These are phyloP conservation scores for Lasioglossum figueresi DNA, from an alignment of 2,888 invertebrate genomes.

Conservation along the genomic window DNA sequence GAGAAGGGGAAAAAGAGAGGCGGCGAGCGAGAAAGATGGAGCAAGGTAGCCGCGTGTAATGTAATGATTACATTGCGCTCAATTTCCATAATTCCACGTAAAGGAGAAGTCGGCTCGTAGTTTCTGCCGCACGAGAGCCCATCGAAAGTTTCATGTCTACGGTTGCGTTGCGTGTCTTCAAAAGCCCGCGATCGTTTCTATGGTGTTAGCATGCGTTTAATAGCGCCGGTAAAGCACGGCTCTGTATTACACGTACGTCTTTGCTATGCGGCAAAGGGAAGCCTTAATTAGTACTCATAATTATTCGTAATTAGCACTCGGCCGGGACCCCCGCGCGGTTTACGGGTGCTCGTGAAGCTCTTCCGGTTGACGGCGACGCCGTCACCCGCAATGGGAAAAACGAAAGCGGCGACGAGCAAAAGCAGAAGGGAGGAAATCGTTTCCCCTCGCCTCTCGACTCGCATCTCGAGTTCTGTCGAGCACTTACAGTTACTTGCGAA, in stretches of 20 bases:
- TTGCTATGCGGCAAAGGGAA: slow-evolving; percentile 60
- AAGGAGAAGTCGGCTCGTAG: slow-evolving; percentile 20
- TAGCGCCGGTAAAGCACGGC: slow-evolving; percentile 51
- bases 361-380: slow-evolving; percentile 44
- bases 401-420: slow-evolving; percentile 6
- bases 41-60: slow-evolving; percentile 11
- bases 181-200: slow-evolving; percentile 62
- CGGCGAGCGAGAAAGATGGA: not conserved
- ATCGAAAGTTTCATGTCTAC: slow-evolving; percentile 50
- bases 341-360: slow-evolving; percentile 58
- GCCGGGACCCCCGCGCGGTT: slow-evolving; percentile 52
- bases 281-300: slow-evolving; percentile 78
- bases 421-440: slow-evolving; percentile 49
- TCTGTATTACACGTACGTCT: slow-evolving; percentile 51
- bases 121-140: slow-evolving; percentile 23
- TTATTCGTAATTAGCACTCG: slow-evolving; percentile 77
- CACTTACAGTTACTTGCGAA: slow-evolving; percentile 39
- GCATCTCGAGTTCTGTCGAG: slow-evolving; percentile 45
- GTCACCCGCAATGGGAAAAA: slow-evolving; percentile 37
- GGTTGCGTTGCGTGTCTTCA: slow-evolving; percentile 50
- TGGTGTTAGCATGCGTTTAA: slow-evolving; percentile 63
- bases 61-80: slow-evolving; percentile 27
- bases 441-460: slow-evolving; percentile 43
- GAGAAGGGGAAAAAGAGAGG: not conserved
- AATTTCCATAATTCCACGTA: slow-evolving; percentile 48